Evolutionary conservation across 1,140 invertebrate species (phyloP), one percentile per base, ranked within the genome.

Genomic region (Rhagoletis pomonella): DNA sequence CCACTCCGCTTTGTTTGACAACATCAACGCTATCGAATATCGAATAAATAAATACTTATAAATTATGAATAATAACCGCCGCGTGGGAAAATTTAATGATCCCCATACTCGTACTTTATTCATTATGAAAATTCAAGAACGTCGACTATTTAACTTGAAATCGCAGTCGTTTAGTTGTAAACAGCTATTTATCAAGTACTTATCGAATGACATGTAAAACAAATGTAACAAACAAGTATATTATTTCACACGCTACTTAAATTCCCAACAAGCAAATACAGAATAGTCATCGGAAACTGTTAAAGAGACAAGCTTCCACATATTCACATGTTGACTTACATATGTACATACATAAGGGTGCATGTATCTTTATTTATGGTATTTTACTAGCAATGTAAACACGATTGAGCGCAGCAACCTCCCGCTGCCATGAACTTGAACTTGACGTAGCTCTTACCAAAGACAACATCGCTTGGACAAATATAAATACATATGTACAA

Each of bases 391-490:
- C 44, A 44, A 81, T 55, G 50, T 58, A 81, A 81, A 81, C 73
- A 81, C 73, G 47, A 9, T 81, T 81, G 4, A 29, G n/a, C 73
- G 2, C 50, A 29, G 44, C 50, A 55, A 81, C n/a, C 73, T 58
- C 50, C 73, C 47, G 73, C 73, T n/a, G 73, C 73, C 55, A n/a
- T 81, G 73, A 81, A 81, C 73, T 81, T 81, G 73, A 81, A 81
- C 73, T 81, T 81, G 73, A 81, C 19, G 50, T 47, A 81, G 19
- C 73, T 81, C 55, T 81, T 81, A 55, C 73, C 73, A 55, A 55
- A 81, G 47, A 12, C 73, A 55, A 50, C n/a, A 29, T 19, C 2
- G 47, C 42, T 9, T 42, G 6, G 69, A 10, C 47, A 47, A n/a
- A 73, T 42, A 69, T 42, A 44, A 69, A 12, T 9, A 7, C 65